Percentiles rank a stretch among this genome's conserved stretches.
Evolutionary conservation across 2,113 vertebrate species (phyloP).

Genomic region (Otus sunia): DNA sequence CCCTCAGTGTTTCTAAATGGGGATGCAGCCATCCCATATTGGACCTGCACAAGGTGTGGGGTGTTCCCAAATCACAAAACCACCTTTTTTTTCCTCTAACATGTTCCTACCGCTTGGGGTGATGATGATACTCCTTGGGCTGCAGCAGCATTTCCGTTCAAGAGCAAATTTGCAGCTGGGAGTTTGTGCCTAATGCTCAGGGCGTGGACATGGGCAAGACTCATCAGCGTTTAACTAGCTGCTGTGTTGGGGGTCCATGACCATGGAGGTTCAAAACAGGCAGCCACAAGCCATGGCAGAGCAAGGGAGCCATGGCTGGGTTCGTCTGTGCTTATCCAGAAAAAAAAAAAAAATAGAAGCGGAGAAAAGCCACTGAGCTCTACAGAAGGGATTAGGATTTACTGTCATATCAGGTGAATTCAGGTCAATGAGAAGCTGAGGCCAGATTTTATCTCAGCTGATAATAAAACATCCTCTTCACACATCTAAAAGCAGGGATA

Average conservation of each 20-base stretch:
- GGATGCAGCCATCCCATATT: neutral
- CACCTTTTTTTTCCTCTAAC: neutral
- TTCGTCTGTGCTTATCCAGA: neutral
- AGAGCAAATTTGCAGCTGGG: neutral
- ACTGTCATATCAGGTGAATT: conserved; percentile 48
- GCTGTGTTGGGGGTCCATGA: accelerated
- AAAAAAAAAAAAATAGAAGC: neutral
- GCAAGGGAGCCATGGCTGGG: neutral
- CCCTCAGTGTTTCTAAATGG: neutral
- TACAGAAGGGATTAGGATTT: conserved; percentile 51
- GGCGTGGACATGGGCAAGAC: accelerated
- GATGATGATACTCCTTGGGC: neutral
- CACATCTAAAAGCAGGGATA: neutral
- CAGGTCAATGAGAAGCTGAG: conserved; percentile 28
- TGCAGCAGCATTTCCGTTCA: accelerated
- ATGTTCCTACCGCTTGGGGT: accelerated
- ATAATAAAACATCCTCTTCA: conserved; percentile 15
- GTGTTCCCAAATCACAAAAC: neutral
- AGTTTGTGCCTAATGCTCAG: accelerated
- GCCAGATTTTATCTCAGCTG: conserved; percentile 17
- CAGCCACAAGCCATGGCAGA: neutral
- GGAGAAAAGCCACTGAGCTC: conserved; percentile 9
- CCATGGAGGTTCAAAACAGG: neutral
- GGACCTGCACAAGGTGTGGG: neutral
- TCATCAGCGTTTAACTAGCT: neutral